phyloP scores from a whole-genome alignment of 2,113 vertebrate species.

The Thamnaconus septentrionalis region DNA sequence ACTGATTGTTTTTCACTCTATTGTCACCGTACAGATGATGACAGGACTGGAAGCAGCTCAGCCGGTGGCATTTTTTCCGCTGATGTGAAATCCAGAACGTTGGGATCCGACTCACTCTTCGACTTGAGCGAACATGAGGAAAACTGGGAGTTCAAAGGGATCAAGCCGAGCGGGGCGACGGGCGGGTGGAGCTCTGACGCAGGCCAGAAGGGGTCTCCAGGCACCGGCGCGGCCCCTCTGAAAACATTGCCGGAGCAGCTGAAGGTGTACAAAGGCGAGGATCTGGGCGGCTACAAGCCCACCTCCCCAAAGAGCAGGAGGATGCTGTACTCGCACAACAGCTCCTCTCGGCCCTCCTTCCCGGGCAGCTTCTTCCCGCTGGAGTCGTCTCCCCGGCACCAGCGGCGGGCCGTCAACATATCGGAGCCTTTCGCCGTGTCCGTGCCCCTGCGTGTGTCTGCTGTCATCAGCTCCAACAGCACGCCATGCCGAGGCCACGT shows the following conservation, averaged over 20 bases:
- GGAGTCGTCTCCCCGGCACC: constrained; percentile 91
- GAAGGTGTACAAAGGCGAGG: constrained; percentile 90
- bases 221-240: constrained; percentile 49
- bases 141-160: constrained; percentile 82
- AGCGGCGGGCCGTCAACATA: constrained; percentile 93
- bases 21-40: constrained; percentile 74
- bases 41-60: constrained; percentile 78
- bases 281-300: constrained; percentile 82
- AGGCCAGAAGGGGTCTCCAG: constrained; percentile 46
- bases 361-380: constrained; percentile 89
- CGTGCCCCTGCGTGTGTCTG: constrained; percentile 89
- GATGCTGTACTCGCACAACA: constrained; percentile 87
- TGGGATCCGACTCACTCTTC: constrained; percentile 83
- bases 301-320: constrained; percentile 86
- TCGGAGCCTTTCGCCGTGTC: constrained; percentile 95
- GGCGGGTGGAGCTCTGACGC: constrained; percentile 65
- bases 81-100: constrained; percentile 81
- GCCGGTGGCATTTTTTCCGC: constrained; percentile 82
- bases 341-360: constrained; percentile 80
- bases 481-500: constrained; percentile 83
- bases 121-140: constrained; percentile 85
- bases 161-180: constrained; percentile 71
- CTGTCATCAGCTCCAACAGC: constrained; percentile 95
- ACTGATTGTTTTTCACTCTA: neutral
- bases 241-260: constrained; percentile 88